phyloP scores from a whole-genome alignment of 2,888 invertebrate species.

The Operophtera brumata region DNA sequence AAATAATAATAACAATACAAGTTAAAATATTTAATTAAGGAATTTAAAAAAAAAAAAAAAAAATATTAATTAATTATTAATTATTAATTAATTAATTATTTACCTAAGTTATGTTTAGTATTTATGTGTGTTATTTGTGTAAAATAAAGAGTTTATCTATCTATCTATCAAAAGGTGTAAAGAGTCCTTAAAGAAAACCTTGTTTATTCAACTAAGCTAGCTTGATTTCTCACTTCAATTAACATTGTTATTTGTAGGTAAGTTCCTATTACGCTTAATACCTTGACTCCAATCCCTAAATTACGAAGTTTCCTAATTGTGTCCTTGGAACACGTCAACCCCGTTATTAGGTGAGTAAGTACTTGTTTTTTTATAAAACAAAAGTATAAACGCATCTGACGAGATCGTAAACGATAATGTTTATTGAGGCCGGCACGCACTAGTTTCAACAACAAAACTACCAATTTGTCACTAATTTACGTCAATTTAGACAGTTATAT shows the following conservation, averaged over 20 bases:
- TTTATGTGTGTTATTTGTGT: no score
- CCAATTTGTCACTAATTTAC: conserved; percentile 8
- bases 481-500: background rate
- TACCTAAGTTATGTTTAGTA: no score
- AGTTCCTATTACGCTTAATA: background rate
- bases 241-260: background rate
- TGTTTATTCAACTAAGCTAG: no score
- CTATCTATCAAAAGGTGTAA: no score
- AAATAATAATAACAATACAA: no score
- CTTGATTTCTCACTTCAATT: background rate
- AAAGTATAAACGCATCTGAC: conserved; percentile 38
- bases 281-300: conserved; percentile 19
- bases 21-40: no score
- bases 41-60: no score
- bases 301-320: conserved; percentile 13
- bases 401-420: conserved; percentile 39
- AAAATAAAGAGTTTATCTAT: no score
- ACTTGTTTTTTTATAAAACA: conserved; percentile 23
- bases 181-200: no score
- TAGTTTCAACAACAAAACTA: conserved; percentile 2
- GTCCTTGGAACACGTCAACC: conserved; percentile 34
- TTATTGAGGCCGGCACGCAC: conserved; percentile 52
- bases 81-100: no score
- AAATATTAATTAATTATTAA: no score
- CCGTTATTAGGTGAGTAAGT: conserved; percentile 17